Base-by-base conservation (phyloP, 2,888 invertebrate genomes). In the Scaeva pyrastri region DNA sequence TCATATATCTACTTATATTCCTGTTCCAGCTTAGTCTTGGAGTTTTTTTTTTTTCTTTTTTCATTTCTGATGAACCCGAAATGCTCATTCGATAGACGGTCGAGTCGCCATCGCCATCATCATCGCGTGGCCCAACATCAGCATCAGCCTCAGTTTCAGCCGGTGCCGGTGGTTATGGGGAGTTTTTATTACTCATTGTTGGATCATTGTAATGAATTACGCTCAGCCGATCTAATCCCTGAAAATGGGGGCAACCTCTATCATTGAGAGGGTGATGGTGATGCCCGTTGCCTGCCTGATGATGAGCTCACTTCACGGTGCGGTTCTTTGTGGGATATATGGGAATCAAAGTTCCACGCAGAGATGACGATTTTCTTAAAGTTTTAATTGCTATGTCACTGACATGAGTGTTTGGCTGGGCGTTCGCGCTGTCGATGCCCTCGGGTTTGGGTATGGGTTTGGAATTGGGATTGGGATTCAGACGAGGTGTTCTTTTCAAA, bases 181-280 rank as follows among this genome's bases (percentile, higher is more conserved):
- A 77, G 77, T 86, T 77, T 68, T 86, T 86, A 86, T 86, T 86
- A 82, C 86, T 78, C 86, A 86, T 86, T 86, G 73, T 73, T 73
- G 77, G 86, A 86, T 86, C 81, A 86, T 77, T 86, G 81, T 86
- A 82, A 86, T 86, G 86, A 86, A 86, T 86, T 86, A 86, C 82
- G 81, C 81, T 86, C 82, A 86, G 86, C 74, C 77, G 77, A 82
- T 73, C 77, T 86, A 86, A 86, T 86, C 86, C 86, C 77, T 77
- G 21, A 31, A 82, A 86, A 86, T 86, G 82, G 86, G 77, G 81
- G 74, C 81, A 71, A 86, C 81, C 81, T 78, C 56, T 76, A 71
- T 50, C 56, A 52, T 11, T 31, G 10, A 48, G 72, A 45, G 75
- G 70, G 70, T 41, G 72, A 55, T 70, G 76, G 76, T 70, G 66